A percentile compares a stretch with the other conserved stretches of the same genome.
Conservation (phyloP, 1,140 invertebrate species). For the Diorhabda sublineata region DNA sequence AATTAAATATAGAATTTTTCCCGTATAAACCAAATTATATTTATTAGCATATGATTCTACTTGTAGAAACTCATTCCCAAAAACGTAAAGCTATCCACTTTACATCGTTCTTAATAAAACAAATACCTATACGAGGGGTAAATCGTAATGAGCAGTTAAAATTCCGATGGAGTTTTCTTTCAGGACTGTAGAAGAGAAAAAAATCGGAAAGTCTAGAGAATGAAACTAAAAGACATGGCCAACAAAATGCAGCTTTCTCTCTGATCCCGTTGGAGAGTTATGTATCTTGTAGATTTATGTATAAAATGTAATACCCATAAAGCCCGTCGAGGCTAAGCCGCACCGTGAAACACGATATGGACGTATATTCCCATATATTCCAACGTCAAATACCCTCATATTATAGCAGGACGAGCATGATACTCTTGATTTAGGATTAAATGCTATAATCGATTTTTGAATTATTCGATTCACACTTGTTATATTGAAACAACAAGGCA, state of each 20-base stretch:
- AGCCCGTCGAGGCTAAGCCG: slow-evolving; percentile 37
- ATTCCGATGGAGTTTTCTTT: slow-evolving; percentile 31
- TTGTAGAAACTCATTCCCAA: too few species aligned
- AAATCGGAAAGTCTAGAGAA: slow-evolving; percentile 26
- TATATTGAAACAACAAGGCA: too few species aligned
- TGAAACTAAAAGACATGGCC: slow-evolving; percentile 20
- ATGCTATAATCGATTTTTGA: background rate
- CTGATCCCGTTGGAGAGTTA: slow-evolving; percentile 44
- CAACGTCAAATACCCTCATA: slow-evolving; percentile 5
- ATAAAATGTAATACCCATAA: slow-evolving; percentile 44
- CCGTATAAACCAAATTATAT: too few species aligned
- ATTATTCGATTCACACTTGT: too few species aligned
- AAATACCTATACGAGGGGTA: slow-evolving; percentile 3
- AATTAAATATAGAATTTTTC: too few species aligned
- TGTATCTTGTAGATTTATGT: slow-evolving; percentile 47
- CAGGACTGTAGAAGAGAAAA: slow-evolving; percentile 21
- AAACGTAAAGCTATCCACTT: too few species aligned
- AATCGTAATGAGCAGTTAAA: slow-evolving; percentile 33
- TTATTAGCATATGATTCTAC: too few species aligned
- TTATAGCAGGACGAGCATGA: background rate
- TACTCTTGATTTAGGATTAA: background rate
- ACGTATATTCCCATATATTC: slow-evolving; percentile 32
- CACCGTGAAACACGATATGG: slow-evolving; percentile 41
- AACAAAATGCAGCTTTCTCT: slow-evolving; percentile 25
- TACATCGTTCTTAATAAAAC: background rate